These are phyloP conservation scores for Uropsilus gracilis DNA, from an alignment of 2,113 vertebrate genomes.

Conservation along the genomic window DNA sequence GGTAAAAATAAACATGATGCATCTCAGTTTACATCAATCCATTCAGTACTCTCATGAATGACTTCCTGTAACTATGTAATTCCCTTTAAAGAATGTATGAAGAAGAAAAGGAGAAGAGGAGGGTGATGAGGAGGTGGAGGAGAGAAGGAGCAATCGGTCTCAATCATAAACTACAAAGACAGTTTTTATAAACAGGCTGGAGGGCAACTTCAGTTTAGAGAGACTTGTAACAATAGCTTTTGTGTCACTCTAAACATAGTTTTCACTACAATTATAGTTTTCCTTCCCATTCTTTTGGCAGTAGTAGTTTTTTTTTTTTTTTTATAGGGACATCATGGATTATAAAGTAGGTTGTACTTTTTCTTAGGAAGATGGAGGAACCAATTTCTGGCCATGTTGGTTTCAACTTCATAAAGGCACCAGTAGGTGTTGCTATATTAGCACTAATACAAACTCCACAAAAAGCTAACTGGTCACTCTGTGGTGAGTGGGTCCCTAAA, in stretches of 20 bases:
- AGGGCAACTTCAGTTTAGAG: neutral
- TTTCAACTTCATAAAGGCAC: slow-evolving; percentile 57
- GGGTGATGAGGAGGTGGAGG: neutral
- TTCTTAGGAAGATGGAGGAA: slow-evolving; percentile 43
- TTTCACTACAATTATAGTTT: neutral
- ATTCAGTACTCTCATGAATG: neutral
- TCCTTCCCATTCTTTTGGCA: neutral
- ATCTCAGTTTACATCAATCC: neutral
- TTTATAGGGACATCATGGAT: neutral
- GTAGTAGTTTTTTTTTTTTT: neutral
- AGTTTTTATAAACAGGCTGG: neutral
- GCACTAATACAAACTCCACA: slow-evolving; percentile 1
- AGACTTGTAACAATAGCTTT: neutral
- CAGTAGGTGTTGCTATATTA: slow-evolving; percentile 64
- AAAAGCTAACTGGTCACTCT: slow-evolving; percentile 65
- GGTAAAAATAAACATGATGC: slow-evolving; percentile 66
- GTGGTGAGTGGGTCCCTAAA: slow-evolving; percentile 13
- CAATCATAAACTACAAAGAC: neutral
- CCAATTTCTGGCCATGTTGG: slow-evolving; percentile 32
- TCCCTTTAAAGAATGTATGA: neutral
- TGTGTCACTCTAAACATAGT: accelerated
- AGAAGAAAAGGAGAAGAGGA: neutral
- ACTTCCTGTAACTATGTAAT: slow-evolving; percentile 48
- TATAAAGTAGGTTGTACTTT: neutral
- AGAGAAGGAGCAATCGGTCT: neutral